Percentiles rank a stretch among this genome's conserved stretches.
These are phyloP conservation scores for Synergus laeviventris DNA, from an alignment of 2,888 invertebrate genomes.

Conservation along the genomic window DNA sequence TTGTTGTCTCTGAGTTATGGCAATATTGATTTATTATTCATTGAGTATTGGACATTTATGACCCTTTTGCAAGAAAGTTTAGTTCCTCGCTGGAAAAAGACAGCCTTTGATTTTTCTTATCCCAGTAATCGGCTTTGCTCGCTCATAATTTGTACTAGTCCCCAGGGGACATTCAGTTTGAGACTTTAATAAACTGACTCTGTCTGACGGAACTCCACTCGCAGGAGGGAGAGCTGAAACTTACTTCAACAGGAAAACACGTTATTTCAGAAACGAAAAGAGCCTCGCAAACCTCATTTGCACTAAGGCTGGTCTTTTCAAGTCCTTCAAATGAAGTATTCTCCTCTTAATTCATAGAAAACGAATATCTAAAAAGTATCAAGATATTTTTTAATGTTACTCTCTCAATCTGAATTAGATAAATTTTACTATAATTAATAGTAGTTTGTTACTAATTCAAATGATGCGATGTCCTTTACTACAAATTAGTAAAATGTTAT, in stretches of 20 bases:
- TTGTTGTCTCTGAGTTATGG: background rate
- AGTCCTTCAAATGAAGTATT: conserved; percentile 36
- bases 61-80: conserved; percentile 43
- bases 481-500: no score
- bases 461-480: no score
- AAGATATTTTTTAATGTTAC: no score
- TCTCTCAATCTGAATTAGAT: no score
- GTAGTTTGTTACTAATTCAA: no score
- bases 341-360: background rate
- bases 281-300: conserved; percentile 36
- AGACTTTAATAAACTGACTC: conserved; percentile 60
- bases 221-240: conserved; percentile 47
- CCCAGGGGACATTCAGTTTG: conserved; percentile 48
- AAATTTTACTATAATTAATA: no score
- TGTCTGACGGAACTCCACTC: conserved; percentile 52
- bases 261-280: conserved; percentile 53
- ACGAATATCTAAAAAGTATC: no score
- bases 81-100: conserved; percentile 12
- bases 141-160: conserved; percentile 57
- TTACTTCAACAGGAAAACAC: conserved; percentile 57
- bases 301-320: conserved; percentile 14
- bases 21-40: conserved; percentile 15
- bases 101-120: conserved; percentile 47
- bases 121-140: conserved; percentile 56
- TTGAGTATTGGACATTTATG: conserved; percentile 43